Percentiles rank a stretch among this genome's conserved stretches.
Evolutionary conservation across 2,888 invertebrate genomes (phyloP).

Genomic region (Campaea margaritaria): DNA sequence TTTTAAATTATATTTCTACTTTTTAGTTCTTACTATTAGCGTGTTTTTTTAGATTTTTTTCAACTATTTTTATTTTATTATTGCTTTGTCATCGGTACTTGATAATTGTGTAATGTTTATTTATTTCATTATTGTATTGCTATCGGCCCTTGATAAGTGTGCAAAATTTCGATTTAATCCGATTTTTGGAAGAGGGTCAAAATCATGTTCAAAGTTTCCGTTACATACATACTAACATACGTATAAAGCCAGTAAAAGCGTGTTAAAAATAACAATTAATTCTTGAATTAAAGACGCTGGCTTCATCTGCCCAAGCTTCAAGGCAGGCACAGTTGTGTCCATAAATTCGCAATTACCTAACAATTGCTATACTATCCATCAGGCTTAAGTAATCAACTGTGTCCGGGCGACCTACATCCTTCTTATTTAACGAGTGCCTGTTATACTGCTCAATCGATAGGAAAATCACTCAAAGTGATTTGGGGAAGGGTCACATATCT

Average conservation of each 20-base stretch:
- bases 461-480: slow-evolving; percentile 62
- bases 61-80: no score
- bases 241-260: background rate
- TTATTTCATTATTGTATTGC: no score
- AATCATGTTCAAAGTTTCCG: no score
- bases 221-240: no score
- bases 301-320: slow-evolving; percentile 5
- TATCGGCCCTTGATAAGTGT: no score
- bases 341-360: slow-evolving; percentile 41
- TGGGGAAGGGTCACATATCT: slow-evolving; percentile 41
- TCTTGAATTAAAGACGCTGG: background rate
- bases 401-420: slow-evolving; percentile 58
- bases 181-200: background rate
- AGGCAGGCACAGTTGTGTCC: slow-evolving; percentile 26
- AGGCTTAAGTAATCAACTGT: slow-evolving; percentile 53
- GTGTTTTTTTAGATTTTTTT: no score
- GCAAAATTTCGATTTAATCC: no score
- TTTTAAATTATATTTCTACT: no score
- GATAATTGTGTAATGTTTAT: no score
- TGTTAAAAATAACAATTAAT: background rate
- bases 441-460: slow-evolving; percentile 59
- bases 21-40: no score
- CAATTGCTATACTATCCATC: slow-evolving; percentile 46
- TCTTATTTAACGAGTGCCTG: slow-evolving; percentile 60
- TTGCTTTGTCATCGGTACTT: no score